A percentile compares a stretch with the other conserved stretches of the same genome.
phyloP scores from a whole-genome alignment of 2,113 vertebrate species.

The Cephalopterus ornatus region DNA sequence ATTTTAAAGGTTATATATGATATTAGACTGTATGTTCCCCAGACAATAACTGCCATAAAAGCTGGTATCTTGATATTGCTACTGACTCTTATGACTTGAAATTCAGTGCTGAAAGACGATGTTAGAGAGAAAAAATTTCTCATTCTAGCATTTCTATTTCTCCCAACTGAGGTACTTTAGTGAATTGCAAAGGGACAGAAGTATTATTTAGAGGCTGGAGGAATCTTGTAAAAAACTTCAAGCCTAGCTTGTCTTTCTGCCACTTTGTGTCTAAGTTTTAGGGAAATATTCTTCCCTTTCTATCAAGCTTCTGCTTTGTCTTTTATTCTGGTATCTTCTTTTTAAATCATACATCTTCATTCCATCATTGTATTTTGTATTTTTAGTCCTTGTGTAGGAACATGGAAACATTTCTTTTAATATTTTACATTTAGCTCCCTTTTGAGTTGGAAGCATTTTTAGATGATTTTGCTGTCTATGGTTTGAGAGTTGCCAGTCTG shows the following conservation, averaged over 20 bases:
- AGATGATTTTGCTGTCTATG: not conserved
- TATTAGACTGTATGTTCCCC: not conserved
- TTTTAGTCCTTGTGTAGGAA: not conserved
- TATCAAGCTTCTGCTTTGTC: not conserved
- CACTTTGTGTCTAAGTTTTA: not conserved
- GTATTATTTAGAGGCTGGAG: not conserved
- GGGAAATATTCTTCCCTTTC: not conserved
- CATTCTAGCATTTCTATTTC: not conserved
- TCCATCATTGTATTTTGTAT: not conserved
- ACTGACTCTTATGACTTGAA: not conserved
- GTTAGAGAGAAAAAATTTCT: not conserved
- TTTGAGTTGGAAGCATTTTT: not conserved
- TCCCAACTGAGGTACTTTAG: not conserved
- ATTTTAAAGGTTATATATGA: not conserved
- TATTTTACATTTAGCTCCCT: not conserved
- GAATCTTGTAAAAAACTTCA: not conserved
- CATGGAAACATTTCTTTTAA: not conserved
- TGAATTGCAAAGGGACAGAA: not conserved
- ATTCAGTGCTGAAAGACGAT: not conserved
- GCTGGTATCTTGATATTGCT: not conserved
- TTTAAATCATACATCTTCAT: not conserved
- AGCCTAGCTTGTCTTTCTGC: not conserved
- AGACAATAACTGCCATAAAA: not conserved
- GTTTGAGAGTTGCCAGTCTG: not conserved
- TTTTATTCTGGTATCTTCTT: not conserved